These are phyloP conservation scores for Agrypnus murinus DNA, from an alignment of 2,888 invertebrate genomes.

Conservation along the genomic window DNA sequence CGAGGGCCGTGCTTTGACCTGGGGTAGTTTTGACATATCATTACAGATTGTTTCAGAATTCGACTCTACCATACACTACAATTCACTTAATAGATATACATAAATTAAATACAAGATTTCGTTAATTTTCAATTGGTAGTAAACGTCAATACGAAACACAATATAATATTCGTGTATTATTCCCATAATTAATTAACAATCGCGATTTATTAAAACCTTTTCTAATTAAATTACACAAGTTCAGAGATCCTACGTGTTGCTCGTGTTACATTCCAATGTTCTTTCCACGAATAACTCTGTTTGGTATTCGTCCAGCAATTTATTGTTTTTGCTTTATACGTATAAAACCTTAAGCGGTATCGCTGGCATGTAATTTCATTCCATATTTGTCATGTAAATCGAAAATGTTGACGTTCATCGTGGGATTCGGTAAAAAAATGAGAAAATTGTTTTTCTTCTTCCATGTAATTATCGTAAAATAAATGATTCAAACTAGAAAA, in stretches of 20 bases:
- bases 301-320: not conserved
- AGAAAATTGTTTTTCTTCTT: not conserved
- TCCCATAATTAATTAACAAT: no score
- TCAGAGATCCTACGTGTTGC: not conserved
- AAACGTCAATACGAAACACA: no score
- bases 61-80: no score
- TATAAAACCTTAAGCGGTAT: not conserved
- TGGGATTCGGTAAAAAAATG: not conserved
- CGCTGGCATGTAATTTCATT: constrained; percentile 3
- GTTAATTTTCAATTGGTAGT: no score
- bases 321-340: not conserved
- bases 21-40: no score
- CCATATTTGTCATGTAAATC: constrained; percentile 2
- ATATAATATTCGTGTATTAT: no score
- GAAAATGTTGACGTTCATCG: not conserved
- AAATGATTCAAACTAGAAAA: not conserved
- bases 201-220: not conserved
- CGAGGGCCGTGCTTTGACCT: no score
- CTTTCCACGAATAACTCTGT: not conserved
- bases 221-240: not conserved
- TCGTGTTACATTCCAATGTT: constrained; percentile 6
- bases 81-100: no score
- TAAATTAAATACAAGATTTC: no score
- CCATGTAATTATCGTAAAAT: not conserved
- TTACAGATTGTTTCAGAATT: no score